Evolutionary conservation across 2,113 vertebrate genomes (phyloP), one percentile per base, ranked within the genome.

Genomic region (Corydoras sp.): DNA sequence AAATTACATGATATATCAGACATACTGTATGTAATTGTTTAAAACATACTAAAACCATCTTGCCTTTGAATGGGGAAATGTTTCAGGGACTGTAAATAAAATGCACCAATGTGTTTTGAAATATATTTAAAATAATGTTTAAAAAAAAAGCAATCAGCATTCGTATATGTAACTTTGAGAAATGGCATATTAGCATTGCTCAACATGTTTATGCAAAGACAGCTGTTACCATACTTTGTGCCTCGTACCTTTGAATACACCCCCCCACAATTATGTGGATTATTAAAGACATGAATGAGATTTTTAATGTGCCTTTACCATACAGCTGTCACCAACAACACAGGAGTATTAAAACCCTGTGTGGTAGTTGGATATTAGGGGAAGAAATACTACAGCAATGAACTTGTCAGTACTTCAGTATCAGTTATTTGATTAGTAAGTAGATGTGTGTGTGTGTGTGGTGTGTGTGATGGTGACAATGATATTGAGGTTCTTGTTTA

Each of bases 281-380:
- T 90, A 90, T 91, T 93, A 92, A 91, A 89, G 89, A 88, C 87
- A 88, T 91, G 89, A 92, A 90, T 85, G 88, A 88, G 86, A 81
- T 88, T 90, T 75, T 91, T 24, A 24, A 91, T 86, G 83, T 83
- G 76, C 76, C 43, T 79, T 83, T 89, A 91, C 92, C 89, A 86
- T 87, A 80, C 90, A 89, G 85, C 89, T 90, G 84, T 81, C 88
- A 86, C 87, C 86, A 88, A 87, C 85, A 62, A 87, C 85, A 62
- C 51, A 54, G 65, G 8, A 50, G 72, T 48, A 56, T 73, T 60
- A 50, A 74, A 62, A 74, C 18, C 55, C 65, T 68, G 56, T 68
- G 50, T 73, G 72, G 43, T 74, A 62, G 67, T 70, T 51, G 18
- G 14, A 14, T 50, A 10, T 73, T 49, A 50, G 55, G 67, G 15